Percentiles rank a stretch among this genome's conserved stretches.
phyloP scores from a whole-genome alignment of 2,113 vertebrate species.

The Ameiurus melas region DNA sequence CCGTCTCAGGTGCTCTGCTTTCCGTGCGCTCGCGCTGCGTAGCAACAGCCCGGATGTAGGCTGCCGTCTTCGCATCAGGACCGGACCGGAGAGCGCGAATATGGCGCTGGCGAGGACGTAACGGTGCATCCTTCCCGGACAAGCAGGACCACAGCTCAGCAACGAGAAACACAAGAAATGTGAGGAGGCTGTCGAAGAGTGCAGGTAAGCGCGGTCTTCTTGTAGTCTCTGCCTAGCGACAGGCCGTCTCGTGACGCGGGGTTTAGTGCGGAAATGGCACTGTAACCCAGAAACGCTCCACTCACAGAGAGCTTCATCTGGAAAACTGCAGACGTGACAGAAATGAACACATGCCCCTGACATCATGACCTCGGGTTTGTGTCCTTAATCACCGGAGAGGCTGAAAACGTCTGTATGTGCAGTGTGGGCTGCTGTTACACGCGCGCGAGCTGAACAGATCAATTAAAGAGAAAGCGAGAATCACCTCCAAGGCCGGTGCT shows the following conservation, averaged over 20 bases:
- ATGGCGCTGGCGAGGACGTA: conserved; percentile 55
- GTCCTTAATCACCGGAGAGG: conserved; percentile 14
- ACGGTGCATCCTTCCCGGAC: conserved; percentile 29
- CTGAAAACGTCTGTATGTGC: background rate
- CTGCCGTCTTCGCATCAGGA: conserved; percentile 40
- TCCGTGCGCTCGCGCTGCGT: conserved; percentile 36
- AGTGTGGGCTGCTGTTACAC: background rate
- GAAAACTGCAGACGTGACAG: background rate
- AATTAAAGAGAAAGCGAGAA: background rate
- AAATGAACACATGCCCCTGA: conserved; percentile 32
- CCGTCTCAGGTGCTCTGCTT: conserved; percentile 48
- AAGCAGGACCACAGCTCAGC: background rate
- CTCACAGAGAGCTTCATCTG: background rate
- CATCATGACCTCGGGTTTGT: conserved; percentile 15
- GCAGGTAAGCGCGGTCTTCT: conserved; percentile 46
- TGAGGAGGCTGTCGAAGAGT: conserved; percentile 43
- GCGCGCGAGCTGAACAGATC: background rate
- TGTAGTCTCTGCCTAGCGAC: conserved; percentile 26
- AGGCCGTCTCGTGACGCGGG: conserved; percentile 38
- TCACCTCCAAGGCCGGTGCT: background rate
- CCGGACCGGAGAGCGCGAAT: conserved; percentile 48
- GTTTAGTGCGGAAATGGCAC: conserved; percentile 35
- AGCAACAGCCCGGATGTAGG: conserved; percentile 34
- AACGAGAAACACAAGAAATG: conserved; percentile 42
- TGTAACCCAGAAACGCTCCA: conserved; percentile 36